phyloP scores from a whole-genome alignment of 2,113 vertebrate species.

The Cyanoderma ruficeps region DNA sequence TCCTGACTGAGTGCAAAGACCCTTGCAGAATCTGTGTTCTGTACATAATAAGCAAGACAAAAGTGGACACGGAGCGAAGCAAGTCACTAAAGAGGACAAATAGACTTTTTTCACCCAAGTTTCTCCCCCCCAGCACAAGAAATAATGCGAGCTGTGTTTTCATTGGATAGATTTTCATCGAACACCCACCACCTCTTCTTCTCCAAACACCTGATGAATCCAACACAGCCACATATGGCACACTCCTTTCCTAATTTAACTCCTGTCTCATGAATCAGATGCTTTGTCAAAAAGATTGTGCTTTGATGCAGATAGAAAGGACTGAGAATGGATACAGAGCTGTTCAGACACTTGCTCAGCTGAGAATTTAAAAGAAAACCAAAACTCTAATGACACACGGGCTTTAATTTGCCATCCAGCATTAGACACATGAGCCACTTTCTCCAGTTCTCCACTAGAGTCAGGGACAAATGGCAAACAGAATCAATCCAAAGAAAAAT shows the following conservation, averaged over 20 bases:
- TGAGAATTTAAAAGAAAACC: background rate
- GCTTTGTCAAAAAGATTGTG: conserved; percentile 23
- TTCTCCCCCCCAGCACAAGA: conserved; percentile 27
- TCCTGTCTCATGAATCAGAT: conserved; percentile 56
- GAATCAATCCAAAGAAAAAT: conserved; percentile 19
- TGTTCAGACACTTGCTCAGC: background rate
- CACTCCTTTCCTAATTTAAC: conserved; percentile 61
- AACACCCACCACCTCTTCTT: conserved; percentile 16
- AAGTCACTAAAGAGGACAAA: conserved; percentile 11
- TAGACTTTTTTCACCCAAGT: conserved; percentile 12
- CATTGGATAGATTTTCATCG: conserved; percentile 6
- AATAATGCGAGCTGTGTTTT: background rate
- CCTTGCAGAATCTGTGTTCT: background rate
- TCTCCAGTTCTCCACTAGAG: background rate
- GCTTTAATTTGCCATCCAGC: background rate
- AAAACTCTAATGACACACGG: background rate
- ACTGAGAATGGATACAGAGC: background rate
- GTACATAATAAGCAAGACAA: background rate
- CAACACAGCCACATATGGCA: background rate
- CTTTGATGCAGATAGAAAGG: background rate
- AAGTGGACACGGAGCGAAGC: background rate
- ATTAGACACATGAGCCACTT: background rate
- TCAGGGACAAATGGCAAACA: conserved; percentile 29
- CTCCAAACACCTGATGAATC: conserved; percentile 30
- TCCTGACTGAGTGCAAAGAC: background rate